Base-by-base conservation (phyloP, 2,113 vertebrate genomes). In the Psephotus haematonotus region DNA sequence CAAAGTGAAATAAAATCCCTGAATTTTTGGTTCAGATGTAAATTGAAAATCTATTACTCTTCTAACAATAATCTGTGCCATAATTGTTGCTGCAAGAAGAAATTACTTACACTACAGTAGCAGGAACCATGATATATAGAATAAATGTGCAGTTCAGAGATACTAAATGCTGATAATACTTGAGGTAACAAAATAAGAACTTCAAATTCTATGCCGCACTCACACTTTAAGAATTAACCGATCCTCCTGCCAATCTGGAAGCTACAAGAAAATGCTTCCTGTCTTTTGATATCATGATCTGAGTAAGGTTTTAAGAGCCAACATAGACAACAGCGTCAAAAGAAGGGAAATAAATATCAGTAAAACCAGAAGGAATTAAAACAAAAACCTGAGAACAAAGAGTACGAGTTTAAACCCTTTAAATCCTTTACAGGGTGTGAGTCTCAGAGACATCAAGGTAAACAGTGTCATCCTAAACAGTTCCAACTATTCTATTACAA, bases 221-320 rank as follows among this genome's bases (percentile, higher is more conserved):
- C 74, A 33, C 72, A 85, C 85, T 93, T 90, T 74, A 72, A 81
- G 50, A 92, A 96, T 57, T 86, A 93, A 46, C 41, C 1, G n/a
- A 27, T 94, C 39, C 3, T 3, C 14, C 64, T 90, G 95, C 96
- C 93, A 96, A 96, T 86, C 27, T 93, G 90, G 68, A 94, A 46
- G 16, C 83, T 39, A 88, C 75, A 92, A 83, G 88, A 90, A 93
- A 81, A 69, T 59, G 85, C 82, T 97, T 96, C 92, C 95, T 92
- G 55, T 88, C 95, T 95, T 96, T 96, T 95, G 96, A 96, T 96
- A 92, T 96, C 82, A 90, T 88, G 94, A 96, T 96, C 94, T 94
- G 88, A 95, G 85, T 63, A 77, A 83, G 75, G 92, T 75, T 93
- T 87, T 86, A 86, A 67, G 95, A 95, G 94, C 96, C 95, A 96